Evolutionary conservation across 2,888 invertebrate species (phyloP), one percentile per base, ranked within the genome.

Genomic region (Eupelmus urozonus): DNA sequence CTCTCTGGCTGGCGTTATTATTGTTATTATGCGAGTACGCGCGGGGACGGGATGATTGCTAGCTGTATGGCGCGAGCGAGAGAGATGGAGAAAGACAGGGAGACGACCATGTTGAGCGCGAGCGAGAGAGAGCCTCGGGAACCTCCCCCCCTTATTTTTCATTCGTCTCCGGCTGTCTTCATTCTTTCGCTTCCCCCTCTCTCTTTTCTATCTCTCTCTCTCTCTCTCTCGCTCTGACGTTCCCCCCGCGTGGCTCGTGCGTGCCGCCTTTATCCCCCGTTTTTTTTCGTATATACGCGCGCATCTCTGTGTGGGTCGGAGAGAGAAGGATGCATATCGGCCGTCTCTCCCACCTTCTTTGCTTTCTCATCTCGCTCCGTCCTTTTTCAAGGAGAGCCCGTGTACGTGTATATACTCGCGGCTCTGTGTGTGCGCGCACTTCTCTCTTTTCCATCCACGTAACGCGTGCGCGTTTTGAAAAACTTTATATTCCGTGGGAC

Each of bases 351-450:
- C 75, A 69, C 67, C 27, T 70, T 78, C 83, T 82, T 83, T 83
- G 82, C 82, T 82, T 85, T 85, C 85, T 83, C 85, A 85, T 84
- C 83, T 85, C 81, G 69, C 42, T 23, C 65, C 13, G 3, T 42
- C 42, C n/a, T 42, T 45, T 34, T 29, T 23, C 20, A 20, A 49
- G 73, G 67, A 18, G 60, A 25, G 45, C 11, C 53, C 27, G 40
- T 18, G 27, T 73, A 23, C 20, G 29, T 62, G 55, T 23, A 20
- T 27, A 11, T 23, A 45, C 9, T 42, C 3, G 18, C 45, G 13
- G 42, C 25, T 25, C 20, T 1, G 13, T 23, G 29, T 34, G 16
- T 59, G 45, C 57, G 29, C 18, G 18, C 53, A 53, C 65, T 65
- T 71, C 65, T 72, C 77, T 78, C 53, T 67, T 77, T 77, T 66